A percentile compares a stretch with the other conserved stretches of the same genome.
Conservation (phyloP, 2,888 invertebrate genomes). For the Ophion costatus region DNA sequence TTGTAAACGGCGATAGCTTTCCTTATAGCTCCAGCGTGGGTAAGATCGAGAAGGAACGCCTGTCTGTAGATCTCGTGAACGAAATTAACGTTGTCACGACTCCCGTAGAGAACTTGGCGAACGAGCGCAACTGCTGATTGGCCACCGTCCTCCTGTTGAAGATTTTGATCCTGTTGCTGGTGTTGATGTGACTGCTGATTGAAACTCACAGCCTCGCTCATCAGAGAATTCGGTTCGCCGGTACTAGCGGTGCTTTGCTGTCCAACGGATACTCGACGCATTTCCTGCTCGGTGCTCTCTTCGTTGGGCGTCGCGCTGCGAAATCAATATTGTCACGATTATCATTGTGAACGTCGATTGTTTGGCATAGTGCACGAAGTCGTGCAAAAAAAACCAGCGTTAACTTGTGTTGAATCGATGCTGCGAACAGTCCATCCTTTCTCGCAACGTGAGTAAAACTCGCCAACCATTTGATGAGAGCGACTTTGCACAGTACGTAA, state of each 20-base stretch:
- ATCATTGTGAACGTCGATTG: neutral
- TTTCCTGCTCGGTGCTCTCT: conserved; percentile 81
- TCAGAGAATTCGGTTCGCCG: conserved; percentile 76
- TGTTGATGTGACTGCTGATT: conserved; percentile 43
- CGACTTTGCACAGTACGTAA: conserved; percentile 90
- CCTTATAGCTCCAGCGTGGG: conserved; percentile 93
- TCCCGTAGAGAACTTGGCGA: conserved; percentile 93
- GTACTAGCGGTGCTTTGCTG: conserved; percentile 76
- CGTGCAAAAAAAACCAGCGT: neutral
- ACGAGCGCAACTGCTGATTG: conserved; percentile 88
- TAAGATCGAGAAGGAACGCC: conserved; percentile 95
- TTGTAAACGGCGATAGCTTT: conserved; percentile 96
- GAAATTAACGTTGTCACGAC: conserved; percentile 96
- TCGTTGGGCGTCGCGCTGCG: conserved; percentile 82
- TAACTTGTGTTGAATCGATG: conserved; percentile 79
- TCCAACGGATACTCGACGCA: conserved; percentile 82
- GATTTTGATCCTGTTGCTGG: conserved; percentile 75
- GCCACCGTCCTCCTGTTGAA: conserved; percentile 78
- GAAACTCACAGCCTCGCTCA: conserved; percentile 74
- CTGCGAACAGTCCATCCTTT: conserved; percentile 84
- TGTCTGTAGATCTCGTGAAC: conserved; percentile 97
- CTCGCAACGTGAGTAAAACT: conserved; percentile 92
- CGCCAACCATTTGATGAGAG: conserved; percentile 95
- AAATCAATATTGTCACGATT: neutral
- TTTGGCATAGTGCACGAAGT: neutral